These are phyloP conservation scores for Ptyas mucosa DNA, from an alignment of 2,113 vertebrate species.

Conservation along the genomic window DNA sequence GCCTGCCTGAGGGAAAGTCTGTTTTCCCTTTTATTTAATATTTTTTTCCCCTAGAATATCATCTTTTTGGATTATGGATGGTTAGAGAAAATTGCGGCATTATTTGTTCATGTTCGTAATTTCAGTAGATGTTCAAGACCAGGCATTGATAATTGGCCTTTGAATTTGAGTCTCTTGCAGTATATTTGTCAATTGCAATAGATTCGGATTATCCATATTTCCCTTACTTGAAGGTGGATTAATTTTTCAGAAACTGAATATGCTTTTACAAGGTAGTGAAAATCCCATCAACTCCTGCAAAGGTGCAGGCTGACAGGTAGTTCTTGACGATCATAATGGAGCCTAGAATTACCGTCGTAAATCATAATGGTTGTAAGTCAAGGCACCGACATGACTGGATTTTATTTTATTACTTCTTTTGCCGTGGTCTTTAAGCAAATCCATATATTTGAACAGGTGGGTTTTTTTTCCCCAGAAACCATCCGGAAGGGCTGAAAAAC, in stretches of 20 bases:
- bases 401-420: background rate
- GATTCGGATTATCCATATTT: constrained; percentile 66
- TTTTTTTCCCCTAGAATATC: constrained; percentile 2
- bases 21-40: background rate
- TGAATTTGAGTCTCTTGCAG: constrained; percentile 58
- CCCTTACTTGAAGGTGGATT: constrained; percentile 57
- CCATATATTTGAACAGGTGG: background rate
- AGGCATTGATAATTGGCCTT: constrained; percentile 63
- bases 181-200: constrained; percentile 60
- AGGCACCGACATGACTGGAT: background rate
- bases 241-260: constrained; percentile 56
- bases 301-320: background rate
- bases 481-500: too few species aligned
- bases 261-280: constrained; percentile 40
- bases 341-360: background rate
- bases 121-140: constrained; percentile 58
- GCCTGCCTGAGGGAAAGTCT: background rate
- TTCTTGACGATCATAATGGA: background rate
- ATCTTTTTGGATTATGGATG: constrained; percentile 8
- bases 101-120: constrained; percentile 49
- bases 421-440: background rate
- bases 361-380: background rate
- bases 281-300: too few species aligned
- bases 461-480: too few species aligned
- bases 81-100: constrained; percentile 37